A percentile compares a stretch with the other conserved stretches of the same genome.
Evolutionary conservation across 1,140 invertebrate species (phyloP).

Genomic region (Calliphora vicina): DNA sequence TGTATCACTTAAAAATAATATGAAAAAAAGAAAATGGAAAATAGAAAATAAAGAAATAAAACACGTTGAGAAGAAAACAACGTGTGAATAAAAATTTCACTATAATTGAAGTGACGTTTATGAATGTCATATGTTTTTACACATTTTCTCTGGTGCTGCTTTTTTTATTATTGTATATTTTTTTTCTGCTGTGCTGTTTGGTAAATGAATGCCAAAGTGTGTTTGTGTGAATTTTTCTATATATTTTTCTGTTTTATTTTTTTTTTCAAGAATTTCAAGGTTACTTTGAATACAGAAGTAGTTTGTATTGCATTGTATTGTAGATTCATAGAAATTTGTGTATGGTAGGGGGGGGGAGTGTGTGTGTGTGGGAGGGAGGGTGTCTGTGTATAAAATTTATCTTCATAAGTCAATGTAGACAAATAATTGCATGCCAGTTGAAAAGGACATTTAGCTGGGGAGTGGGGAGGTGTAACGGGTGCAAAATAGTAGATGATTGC

Average conservation of each 20-base stretch:
- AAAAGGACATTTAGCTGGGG: too few relatives aligned
- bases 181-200: not conserved
- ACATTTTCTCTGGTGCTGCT: not conserved
- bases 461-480: too few relatives aligned
- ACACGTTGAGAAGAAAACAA: not conserved
- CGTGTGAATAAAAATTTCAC: constrained; percentile 17
- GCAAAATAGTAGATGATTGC: too few relatives aligned
- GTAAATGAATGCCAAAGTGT: constrained; percentile 19
- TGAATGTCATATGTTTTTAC: constrained; percentile 20
- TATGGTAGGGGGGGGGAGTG: too few relatives aligned
- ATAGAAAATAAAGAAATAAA: not conserved
- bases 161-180: not conserved
- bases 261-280: constrained; percentile 27
- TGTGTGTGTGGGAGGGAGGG: not conserved
- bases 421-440: not conserved
- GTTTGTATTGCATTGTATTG: not conserved
- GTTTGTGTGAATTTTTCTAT: not conserved
- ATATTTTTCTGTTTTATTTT: not conserved
- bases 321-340: not conserved
- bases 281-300: constrained; percentile 11
- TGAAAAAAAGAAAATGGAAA: not conserved
- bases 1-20: constrained; percentile 2
- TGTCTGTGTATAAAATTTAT: constrained; percentile 20
- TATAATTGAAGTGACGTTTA: constrained; percentile 34
- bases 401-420: constrained; percentile 11